A percentile compares a stretch with the other conserved stretches of the same genome.
Evolutionary conservation across 1,140 invertebrate species (phyloP).

Genomic region (Ridgeia piscesae): DNA sequence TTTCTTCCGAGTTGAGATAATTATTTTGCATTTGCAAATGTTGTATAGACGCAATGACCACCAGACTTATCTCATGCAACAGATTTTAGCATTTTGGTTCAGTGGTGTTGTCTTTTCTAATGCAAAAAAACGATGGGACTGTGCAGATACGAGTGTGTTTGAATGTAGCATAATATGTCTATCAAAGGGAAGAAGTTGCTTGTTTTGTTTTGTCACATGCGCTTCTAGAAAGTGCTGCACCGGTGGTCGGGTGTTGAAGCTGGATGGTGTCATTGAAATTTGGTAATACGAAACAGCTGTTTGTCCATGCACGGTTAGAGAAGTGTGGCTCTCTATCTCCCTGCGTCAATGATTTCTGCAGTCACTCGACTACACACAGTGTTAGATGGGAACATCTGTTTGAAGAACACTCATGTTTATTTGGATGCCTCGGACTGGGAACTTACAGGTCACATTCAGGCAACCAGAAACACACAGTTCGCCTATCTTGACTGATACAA

Average conservation of each 20-base stretch:
- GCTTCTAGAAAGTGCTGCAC: neutral
- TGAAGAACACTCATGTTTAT: no score
- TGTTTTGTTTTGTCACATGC: neutral
- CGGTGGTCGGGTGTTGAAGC: neutral
- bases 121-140: neutral
- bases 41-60: neutral
- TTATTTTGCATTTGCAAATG: neutral
- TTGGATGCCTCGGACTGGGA: no score
- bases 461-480: no score
- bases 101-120: neutral
- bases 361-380: no score
- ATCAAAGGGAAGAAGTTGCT: neutral
- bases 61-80: neutral
- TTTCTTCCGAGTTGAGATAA: neutral
- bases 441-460: no score
- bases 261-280: neutral
- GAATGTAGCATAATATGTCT: neutral
- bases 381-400: no score
- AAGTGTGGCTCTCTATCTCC: neutral
- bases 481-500: no score
- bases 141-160: neutral
- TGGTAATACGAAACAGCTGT: neutral
- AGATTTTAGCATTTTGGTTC: neutral
- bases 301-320: neutral
- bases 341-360: no score